Conservation (phyloP, 2,113 vertebrate genomes). For the Ammodytes marinus region DNA sequence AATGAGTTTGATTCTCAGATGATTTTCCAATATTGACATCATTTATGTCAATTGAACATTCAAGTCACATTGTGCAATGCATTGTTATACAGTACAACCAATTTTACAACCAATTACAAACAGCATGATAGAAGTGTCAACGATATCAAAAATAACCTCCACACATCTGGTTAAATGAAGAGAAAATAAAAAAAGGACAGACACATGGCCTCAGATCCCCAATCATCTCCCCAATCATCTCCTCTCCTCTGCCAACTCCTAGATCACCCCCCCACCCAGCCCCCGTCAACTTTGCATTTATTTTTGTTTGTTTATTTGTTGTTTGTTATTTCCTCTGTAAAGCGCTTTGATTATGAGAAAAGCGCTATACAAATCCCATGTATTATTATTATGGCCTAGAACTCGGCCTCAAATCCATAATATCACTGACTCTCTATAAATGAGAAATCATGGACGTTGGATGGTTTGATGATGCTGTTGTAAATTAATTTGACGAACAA, state of each 20-base stretch:
- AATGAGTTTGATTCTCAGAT: slow-evolving; percentile 24
- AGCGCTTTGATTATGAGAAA: no score
- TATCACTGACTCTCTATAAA: not conserved
- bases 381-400: no score
- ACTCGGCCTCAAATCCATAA: not conserved
- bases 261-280: no score
- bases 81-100: not conserved
- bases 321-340: no score
- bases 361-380: no score
- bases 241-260: no score
- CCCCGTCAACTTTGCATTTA: no score
- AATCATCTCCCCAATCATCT: no score
- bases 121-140: not conserved
- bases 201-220: not conserved
- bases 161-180: not conserved
- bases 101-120: not conserved
- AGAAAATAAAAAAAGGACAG: not conserved
- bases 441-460: not conserved
- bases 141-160: not conserved
- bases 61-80: not conserved
- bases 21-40: slow-evolving; percentile 11
- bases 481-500: not conserved
- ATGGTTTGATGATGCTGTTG: slow-evolving; percentile 6
- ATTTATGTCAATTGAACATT: not conserved
- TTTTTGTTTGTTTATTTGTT: no score